Percentiles rank a stretch among this genome's conserved stretches.
These are phyloP conservation scores for Trachelus iudaicus DNA, from an alignment of 2,888 invertebrate genomes.

Conservation along the genomic window DNA sequence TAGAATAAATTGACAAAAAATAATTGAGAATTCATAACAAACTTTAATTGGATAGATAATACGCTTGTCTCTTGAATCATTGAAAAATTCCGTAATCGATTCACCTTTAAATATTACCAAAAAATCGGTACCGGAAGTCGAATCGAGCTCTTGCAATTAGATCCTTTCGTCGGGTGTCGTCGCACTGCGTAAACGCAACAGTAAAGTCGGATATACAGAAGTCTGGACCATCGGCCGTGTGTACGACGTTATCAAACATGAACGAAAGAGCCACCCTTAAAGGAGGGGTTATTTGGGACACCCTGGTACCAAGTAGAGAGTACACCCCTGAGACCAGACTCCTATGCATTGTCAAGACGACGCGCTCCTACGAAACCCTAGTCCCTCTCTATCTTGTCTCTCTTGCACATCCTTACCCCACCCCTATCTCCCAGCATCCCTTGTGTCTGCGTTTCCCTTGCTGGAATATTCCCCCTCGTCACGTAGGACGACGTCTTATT, in stretches of 20 bases:
- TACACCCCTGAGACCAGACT: constrained; percentile 10
- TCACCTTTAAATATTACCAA: too few species aligned
- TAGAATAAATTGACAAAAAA: too few species aligned
- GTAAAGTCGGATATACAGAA: too few species aligned
- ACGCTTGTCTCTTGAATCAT: too few species aligned
- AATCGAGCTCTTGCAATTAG: too few species aligned
- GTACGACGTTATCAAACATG: constrained; percentile 43
- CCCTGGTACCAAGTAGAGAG: constrained; percentile 1
- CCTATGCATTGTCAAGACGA: constrained; percentile 32
- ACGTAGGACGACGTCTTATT: constrained; percentile 43
- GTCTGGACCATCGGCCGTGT: constrained; percentile 17
- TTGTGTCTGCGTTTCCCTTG: too few species aligned
- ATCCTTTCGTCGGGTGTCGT: background rate
- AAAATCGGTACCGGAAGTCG: too few species aligned
- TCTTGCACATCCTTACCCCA: too few species aligned
- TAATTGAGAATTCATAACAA: too few species aligned
- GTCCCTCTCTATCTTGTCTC: constrained; percentile 20
- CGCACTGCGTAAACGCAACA: background rate
- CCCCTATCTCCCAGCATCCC: too few species aligned
- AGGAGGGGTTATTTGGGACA: background rate
- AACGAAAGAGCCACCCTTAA: background rate
- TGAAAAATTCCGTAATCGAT: too few species aligned
- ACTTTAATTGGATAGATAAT: too few species aligned
- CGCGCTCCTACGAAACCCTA: constrained; percentile 29
- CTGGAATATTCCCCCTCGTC: constrained; percentile 36